A percentile compares a stretch with the other conserved stretches of the same genome.
These are phyloP conservation scores for Xenopus laevis DNA, from an alignment of 2,113 vertebrate species.

Conservation along the genomic window DNA sequence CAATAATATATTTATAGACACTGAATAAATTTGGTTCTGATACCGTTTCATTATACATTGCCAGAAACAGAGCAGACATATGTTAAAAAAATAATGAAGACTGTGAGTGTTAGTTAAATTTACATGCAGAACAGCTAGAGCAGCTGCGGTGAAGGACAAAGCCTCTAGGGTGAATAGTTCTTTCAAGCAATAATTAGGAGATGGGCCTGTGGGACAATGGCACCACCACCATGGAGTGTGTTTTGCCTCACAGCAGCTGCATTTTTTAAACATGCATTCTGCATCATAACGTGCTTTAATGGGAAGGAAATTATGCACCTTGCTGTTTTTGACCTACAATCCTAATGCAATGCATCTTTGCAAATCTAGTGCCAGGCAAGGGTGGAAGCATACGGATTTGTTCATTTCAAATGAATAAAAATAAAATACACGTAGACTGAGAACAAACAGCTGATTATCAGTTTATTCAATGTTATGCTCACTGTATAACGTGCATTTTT, in stretches of 20 bases:
- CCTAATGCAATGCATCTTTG: no score
- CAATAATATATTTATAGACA: slow-evolving; percentile 44
- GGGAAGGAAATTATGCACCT: neutral
- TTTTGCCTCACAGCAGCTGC: slow-evolving; percentile 8
- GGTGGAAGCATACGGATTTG: no score
- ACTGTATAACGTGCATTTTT: no score
- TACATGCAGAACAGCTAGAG: slow-evolving; percentile 35
- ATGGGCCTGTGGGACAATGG: slow-evolving; percentile 20
- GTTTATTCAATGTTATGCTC: no score
- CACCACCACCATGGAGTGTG: slow-evolving; percentile 15
- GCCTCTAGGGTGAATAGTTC: slow-evolving; percentile 33
- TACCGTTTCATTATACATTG: slow-evolving; percentile 34
- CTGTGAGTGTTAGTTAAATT: slow-evolving; percentile 38
- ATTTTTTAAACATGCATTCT: neutral
- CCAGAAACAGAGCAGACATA: slow-evolving; percentile 42
- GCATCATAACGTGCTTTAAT: neutral
- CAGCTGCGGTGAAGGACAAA: slow-evolving; percentile 38
- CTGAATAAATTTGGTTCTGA: slow-evolving; percentile 40
- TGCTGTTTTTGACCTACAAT: no score
- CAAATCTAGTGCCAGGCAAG: no score
- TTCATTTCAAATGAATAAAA: no score
- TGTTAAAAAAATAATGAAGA: slow-evolving; percentile 45
- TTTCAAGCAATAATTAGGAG: slow-evolving; percentile 38
- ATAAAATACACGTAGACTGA: no score
- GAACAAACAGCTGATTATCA: no score